Conservation (phyloP, 2,888 invertebrate genomes). For the Torymus texanus region DNA sequence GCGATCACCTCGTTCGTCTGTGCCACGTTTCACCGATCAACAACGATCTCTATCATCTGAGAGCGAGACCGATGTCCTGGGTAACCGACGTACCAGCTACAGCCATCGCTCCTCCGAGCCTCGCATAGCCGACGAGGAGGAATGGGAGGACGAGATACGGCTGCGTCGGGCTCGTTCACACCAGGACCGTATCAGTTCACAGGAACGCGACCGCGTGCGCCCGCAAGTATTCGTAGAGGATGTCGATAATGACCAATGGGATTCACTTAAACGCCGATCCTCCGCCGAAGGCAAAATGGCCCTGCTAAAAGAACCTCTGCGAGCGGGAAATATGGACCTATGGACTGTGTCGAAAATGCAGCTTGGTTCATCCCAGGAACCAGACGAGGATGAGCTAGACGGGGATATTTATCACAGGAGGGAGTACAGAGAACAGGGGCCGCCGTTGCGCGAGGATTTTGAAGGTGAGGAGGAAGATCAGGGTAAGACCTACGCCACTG, state of each 20-base stretch:
- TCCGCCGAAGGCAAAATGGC: conserved; percentile 73
- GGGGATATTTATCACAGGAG: conserved; percentile 59
- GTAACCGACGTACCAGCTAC: conserved; percentile 35
- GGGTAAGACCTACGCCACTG: conserved; percentile 62
- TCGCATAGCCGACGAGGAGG: conserved; percentile 69
- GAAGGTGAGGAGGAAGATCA: conserved; percentile 60
- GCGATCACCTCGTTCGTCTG: conserved; percentile 59
- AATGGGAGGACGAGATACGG: conserved; percentile 70
- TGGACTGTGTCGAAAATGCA: conserved; percentile 71
- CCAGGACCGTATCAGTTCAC: conserved; percentile 62
- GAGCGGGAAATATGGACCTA: conserved; percentile 68
- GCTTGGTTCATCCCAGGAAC: conserved; percentile 69
- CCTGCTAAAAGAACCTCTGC: conserved; percentile 66
- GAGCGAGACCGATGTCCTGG: conserved; percentile 55
- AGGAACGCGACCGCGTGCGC: conserved; percentile 56
- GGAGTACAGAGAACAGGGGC: conserved; percentile 63
- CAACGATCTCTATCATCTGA: conserved; percentile 65
- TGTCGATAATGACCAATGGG: conserved; percentile 64
- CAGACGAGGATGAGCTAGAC: conserved; percentile 62
- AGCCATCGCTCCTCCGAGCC: conserved; percentile 56
- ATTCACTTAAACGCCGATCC: conserved; percentile 67
- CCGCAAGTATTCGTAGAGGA: conserved; percentile 54
- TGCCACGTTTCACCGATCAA: conserved; percentile 60
- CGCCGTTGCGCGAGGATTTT: conserved; percentile 62
- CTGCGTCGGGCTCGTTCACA: conserved; percentile 64